Evolutionary conservation across 2,113 vertebrate genomes (phyloP).

Genomic region (Uria lomvia): DNA sequence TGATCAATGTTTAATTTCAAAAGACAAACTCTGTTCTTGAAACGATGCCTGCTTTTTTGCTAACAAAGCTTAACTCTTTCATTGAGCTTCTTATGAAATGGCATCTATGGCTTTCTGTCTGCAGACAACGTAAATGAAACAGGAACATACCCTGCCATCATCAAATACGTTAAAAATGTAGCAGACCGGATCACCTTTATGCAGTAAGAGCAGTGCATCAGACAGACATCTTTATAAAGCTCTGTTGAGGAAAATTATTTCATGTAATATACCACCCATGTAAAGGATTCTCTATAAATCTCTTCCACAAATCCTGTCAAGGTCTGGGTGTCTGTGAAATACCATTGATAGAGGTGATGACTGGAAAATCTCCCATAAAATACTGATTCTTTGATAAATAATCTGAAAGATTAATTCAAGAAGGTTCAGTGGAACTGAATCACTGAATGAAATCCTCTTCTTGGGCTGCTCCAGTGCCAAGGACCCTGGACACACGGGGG

Average conservation of each 20-base stretch:
- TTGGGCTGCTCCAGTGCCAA: not conserved
- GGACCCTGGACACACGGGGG: not conserved
- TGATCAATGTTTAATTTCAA: not conserved
- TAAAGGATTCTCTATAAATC: not conserved
- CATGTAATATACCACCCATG: not conserved
- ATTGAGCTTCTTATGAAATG: not conserved
- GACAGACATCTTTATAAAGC: not conserved
- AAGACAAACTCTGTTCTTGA: not conserved
- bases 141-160: not conserved
- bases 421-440: not conserved
- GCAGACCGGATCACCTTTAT: not conserved
- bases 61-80: not conserved
- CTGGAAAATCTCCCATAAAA: not conserved
- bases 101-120: not conserved
- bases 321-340: not conserved
- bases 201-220: not conserved
- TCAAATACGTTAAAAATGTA: not conserved
- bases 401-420: not conserved
- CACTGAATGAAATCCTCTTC: not conserved
- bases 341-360: not conserved
- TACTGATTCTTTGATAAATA: not conserved
- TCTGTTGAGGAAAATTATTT: not conserved
- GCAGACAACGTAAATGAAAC: not conserved
- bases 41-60: not conserved
- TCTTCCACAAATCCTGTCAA: not conserved